Conservation (phyloP, 2,888 invertebrate species). For the Drosophila paramelanica region DNA sequence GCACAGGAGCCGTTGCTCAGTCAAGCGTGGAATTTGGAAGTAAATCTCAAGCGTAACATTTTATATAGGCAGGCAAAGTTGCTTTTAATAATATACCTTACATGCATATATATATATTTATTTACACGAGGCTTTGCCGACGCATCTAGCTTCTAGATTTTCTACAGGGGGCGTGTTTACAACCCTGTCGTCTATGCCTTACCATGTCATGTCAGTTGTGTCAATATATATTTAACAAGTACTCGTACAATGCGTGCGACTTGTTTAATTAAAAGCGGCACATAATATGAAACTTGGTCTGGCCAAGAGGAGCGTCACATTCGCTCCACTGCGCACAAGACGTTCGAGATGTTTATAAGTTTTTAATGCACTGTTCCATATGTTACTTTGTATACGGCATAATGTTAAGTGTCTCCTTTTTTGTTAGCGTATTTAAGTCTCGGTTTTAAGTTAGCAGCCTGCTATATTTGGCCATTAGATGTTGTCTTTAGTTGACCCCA, state of each 20-base stretch:
- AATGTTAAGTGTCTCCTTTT: not conserved
- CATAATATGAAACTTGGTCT: conserved; percentile 29
- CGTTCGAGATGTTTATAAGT: conserved; percentile 11
- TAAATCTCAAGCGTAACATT: conserved; percentile 20
- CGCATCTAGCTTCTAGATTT: conserved; percentile 8
- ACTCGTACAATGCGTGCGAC: conserved; percentile 34
- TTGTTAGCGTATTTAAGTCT: conserved; percentile 4
- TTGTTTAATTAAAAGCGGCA: conserved; percentile 67
- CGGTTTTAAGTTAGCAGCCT: not conserved
- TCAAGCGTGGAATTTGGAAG: conserved; percentile 21
- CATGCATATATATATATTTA: conserved; percentile 6
- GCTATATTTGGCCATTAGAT: conserved; percentile 5
- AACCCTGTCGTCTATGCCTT: conserved; percentile 17
- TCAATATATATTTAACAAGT: conserved; percentile 68
- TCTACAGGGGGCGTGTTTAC: conserved; percentile 23
- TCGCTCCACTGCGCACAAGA: conserved; percentile 36
- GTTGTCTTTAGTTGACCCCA: conserved; percentile 10
- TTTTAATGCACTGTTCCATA: conserved; percentile 8
- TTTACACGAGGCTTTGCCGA: conserved; percentile 49
- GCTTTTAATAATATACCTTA: conserved; percentile 27
- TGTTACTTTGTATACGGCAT: conserved; percentile 4
- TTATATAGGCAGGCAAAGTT: conserved; percentile 4
- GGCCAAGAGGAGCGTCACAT: conserved; percentile 17
- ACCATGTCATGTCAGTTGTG: conserved; percentile 54
- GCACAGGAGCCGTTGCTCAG: conserved; percentile 2